These are phyloP conservation scores for Puma concolor DNA, from an alignment of 2,113 vertebrate genomes.

Conservation along the genomic window DNA sequence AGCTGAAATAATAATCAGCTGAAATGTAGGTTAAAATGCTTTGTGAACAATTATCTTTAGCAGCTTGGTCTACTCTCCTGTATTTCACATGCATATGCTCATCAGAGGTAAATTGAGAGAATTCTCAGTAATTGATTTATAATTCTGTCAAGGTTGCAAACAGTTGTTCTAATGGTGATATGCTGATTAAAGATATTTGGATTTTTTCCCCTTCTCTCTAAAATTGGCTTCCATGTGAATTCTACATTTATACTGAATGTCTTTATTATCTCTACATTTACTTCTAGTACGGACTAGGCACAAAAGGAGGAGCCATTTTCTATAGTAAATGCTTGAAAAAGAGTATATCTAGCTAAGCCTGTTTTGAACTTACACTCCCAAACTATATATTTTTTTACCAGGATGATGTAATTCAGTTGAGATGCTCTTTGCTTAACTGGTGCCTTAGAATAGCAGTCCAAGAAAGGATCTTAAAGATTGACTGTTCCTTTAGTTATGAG, in stretches of 20 bases:
- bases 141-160: not conserved
- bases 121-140: not conserved
- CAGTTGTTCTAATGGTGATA: not conserved
- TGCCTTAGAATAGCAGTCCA: not conserved
- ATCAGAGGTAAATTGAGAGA: not conserved
- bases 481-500: not conserved
- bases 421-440: not conserved
- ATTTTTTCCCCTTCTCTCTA: not conserved
- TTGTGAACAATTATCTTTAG: not conserved
- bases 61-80: not conserved
- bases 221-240: not conserved
- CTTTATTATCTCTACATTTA: not conserved
- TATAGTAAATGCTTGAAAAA: not conserved
- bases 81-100: not conserved
- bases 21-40: not conserved
- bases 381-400: not conserved
- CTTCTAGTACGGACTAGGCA: not conserved
- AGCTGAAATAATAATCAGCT: not conserved
- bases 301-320: not conserved
- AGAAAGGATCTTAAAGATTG: not conserved
- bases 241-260: not conserved
- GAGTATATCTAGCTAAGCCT: not conserved
- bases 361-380: not conserved
- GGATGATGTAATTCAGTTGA: not conserved
- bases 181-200: not conserved